Evolutionary conservation across 2,888 invertebrate species (phyloP), one percentile per base, ranked within the genome.

Genomic region (Chloroclystis v-ata): DNA sequence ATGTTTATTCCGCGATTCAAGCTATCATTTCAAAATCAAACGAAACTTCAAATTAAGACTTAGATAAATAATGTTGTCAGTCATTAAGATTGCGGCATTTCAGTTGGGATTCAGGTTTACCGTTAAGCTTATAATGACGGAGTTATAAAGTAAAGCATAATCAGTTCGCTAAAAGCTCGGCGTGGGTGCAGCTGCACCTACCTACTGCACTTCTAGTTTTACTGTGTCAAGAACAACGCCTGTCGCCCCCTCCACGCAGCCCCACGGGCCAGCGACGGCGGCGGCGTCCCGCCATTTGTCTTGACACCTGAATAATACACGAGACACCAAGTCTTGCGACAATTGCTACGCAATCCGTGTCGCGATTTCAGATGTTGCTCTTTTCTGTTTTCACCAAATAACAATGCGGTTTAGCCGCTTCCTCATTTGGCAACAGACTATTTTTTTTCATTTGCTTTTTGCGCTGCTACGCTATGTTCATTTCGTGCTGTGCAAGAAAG

Each of bases 221-320:
- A 87, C 86, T 87, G 84, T 87, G 87, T 86, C 87, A 87, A 87
- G 87, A 79, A 87, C 87, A 81, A 86, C 86, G 77, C 74, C 82
- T 83, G 79, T 77, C 78, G 79, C 70, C 82, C 80, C 75, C 73
- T 68, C 72, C 73, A 68, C 32, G 57, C 61, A 52, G 55, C 54
- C 39, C 44, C 55, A 57, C 59, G 25, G 38, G 30, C 49, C 37
- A 43, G 52, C 47, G 47, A 37, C 48, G 44, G 33, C 28, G 44
- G 52, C 57, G 54, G 54, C 60, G 20, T 20, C 20, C 52, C 62
- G 59, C 66, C 65, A 65, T 72, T 74, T 71, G 72, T 75, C 73
- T 74, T 72, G 73, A 72, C 73, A 70, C 63, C 69, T 67, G 63
- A 69, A 70, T 69, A 63, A 64, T 64, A 60, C 64, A 59, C 46